phyloP scores from a whole-genome alignment of 1,140 invertebrate species.

The Dolichoris vasculosae region DNA sequence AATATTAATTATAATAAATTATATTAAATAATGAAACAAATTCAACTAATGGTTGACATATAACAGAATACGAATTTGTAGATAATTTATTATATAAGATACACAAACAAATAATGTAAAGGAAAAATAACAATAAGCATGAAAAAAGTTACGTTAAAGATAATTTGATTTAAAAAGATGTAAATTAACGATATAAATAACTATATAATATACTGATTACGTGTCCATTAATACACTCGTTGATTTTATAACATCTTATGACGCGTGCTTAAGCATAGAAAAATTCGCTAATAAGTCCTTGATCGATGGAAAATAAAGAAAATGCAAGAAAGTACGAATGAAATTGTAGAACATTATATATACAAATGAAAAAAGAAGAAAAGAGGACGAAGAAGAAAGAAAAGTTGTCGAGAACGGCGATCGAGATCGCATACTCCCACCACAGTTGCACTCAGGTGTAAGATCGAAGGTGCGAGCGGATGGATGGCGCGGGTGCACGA shows the following conservation, averaged over 20 bases:
- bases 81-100: too few relatives aligned
- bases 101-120: too few relatives aligned
- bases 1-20: neutral
- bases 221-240: neutral
- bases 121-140: too few relatives aligned
- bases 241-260: neutral
- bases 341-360: constrained; percentile 7
- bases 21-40: neutral
- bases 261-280: neutral
- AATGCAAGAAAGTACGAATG: constrained; percentile 12
- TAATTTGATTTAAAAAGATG: neutral
- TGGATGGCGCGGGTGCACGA: neutral
- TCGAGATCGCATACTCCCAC: neutral
- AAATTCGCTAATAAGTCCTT: neutral
- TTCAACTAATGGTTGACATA: neutral
- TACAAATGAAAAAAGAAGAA: constrained; percentile 10
- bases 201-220: neutral
- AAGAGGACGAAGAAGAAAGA: neutral
- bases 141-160: too few relatives aligned
- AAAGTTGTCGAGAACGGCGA: neutral
- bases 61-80: too few relatives aligned
- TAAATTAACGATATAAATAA: neutral
- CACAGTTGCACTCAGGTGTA: constrained; percentile 15
- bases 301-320: neutral
- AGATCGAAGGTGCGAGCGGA: constrained; percentile 16